Evolutionary conservation across 1,140 invertebrate species (phyloP).

Genomic region (Ditylenchus dipsaci): DNA sequence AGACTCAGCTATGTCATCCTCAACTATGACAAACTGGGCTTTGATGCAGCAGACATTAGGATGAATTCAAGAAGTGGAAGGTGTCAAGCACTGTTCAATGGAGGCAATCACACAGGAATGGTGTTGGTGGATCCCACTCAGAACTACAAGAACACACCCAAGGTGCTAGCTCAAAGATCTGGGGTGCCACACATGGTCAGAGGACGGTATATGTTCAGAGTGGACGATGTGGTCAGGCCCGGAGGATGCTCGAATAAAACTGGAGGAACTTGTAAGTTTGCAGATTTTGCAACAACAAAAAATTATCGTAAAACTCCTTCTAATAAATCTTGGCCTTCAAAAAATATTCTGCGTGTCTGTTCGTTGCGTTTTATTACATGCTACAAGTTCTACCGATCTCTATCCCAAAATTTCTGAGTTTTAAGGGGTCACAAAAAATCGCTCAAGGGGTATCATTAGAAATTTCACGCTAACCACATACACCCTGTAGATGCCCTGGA

Average conservation of each 20-base stretch:
- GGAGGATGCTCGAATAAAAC: slow-evolving; percentile 58
- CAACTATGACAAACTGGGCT: slow-evolving; percentile 51
- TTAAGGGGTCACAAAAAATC: too few species aligned
- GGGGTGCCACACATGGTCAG: slow-evolving; percentile 57
- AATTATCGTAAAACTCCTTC: too few species aligned
- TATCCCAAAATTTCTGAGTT: slow-evolving; percentile 1
- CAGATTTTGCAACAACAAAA: too few species aligned
- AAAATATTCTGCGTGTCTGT: too few species aligned
- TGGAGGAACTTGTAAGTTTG: slow-evolving; percentile 54
- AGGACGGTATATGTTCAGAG: slow-evolving; percentile 57
- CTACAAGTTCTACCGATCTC: not conserved
- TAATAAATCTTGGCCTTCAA: too few species aligned
- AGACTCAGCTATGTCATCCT: slow-evolving; percentile 48
- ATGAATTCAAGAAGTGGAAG: slow-evolving; percentile 44
- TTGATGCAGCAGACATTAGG: slow-evolving; percentile 46
- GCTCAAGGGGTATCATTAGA: too few species aligned
- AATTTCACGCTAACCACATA: too few species aligned
- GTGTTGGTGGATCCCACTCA: slow-evolving; percentile 56
- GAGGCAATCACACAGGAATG: slow-evolving; percentile 57
- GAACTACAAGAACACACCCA: slow-evolving; percentile 56
- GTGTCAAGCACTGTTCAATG: slow-evolving; percentile 50
- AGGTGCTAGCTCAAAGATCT: slow-evolving; percentile 54
- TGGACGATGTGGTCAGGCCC: slow-evolving; percentile 56
- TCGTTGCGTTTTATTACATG: too few species aligned
- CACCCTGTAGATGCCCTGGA: too few species aligned